A percentile compares a stretch with the other conserved stretches of the same genome.
These are phyloP conservation scores for Motacilla alba DNA, from an alignment of 2,113 vertebrate genomes.

Conservation along the genomic window DNA sequence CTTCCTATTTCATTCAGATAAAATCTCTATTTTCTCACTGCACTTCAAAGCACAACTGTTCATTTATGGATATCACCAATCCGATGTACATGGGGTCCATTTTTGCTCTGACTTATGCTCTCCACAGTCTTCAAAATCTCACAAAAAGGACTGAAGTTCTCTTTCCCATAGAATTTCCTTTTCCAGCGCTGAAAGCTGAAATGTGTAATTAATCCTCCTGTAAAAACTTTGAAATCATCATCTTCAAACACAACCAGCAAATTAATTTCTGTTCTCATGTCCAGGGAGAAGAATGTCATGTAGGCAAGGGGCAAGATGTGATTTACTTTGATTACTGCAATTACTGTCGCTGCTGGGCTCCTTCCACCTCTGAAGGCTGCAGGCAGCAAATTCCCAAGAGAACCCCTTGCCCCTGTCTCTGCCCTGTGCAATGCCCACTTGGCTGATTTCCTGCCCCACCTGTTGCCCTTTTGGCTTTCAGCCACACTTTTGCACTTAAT, in stretches of 20 bases:
- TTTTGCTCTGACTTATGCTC: not conserved
- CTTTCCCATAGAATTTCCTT: not conserved
- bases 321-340: not conserved
- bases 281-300: not conserved
- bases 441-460: not conserved
- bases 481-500: not conserved
- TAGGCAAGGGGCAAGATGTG: not conserved
- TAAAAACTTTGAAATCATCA: not conserved
- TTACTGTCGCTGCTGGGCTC: not conserved
- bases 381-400: not conserved
- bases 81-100: not conserved
- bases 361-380: not conserved
- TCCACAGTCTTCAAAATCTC: not conserved
- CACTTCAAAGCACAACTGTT: constrained; percentile 3
- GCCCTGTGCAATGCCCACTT: not conserved
- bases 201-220: not conserved
- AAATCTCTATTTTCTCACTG: constrained; percentile 33
- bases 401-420: not conserved
- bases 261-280: not conserved
- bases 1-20: not conserved
- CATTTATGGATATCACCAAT: not conserved
- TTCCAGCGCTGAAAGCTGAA: not conserved
- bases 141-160: not conserved
- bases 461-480: not conserved
- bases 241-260: not conserved